These are phyloP conservation scores for Anguilla marmorata DNA, from an alignment of 2,797 vertebrate species.

Conservation along the genomic window DNA sequence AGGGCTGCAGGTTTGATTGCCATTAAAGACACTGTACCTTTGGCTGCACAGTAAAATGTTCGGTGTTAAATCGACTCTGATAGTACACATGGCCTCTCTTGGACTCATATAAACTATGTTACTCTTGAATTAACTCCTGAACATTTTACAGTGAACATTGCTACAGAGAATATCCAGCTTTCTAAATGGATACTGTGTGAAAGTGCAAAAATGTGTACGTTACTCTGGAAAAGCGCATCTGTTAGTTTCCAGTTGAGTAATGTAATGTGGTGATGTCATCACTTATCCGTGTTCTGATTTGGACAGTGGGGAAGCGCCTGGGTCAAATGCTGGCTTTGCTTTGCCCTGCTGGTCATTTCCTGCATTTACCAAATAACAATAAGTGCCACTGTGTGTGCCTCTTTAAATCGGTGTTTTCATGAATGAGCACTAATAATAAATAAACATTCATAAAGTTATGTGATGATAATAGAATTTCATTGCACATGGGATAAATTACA, in stretches of 20 bases:
- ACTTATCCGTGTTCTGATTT: background rate
- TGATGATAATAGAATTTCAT: background rate
- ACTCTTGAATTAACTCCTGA: no score
- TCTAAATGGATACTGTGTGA: no score
- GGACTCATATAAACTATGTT: no score
- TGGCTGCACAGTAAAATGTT: no score
- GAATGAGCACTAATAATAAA: background rate
- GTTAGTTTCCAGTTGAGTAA: background rate
- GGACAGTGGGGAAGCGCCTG: background rate
- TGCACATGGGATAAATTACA: background rate
- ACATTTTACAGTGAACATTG: no score
- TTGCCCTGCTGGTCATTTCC: background rate
- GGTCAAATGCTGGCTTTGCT: background rate
- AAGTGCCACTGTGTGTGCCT: background rate
- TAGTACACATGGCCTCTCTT: no score
- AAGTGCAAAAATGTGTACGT: no score
- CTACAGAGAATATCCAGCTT: no score
- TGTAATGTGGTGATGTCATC: background rate
- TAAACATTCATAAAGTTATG: background rate
- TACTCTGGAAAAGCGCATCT: background rate
- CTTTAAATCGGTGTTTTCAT: background rate
- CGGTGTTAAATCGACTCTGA: no score
- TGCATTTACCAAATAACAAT: background rate
- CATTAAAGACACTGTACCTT: background rate
- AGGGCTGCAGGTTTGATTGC: background rate